Evolutionary conservation across 2,888 invertebrate species (phyloP), one percentile per base, ranked within the genome.

Genomic region (Caenorhabditis wallacei): DNA sequence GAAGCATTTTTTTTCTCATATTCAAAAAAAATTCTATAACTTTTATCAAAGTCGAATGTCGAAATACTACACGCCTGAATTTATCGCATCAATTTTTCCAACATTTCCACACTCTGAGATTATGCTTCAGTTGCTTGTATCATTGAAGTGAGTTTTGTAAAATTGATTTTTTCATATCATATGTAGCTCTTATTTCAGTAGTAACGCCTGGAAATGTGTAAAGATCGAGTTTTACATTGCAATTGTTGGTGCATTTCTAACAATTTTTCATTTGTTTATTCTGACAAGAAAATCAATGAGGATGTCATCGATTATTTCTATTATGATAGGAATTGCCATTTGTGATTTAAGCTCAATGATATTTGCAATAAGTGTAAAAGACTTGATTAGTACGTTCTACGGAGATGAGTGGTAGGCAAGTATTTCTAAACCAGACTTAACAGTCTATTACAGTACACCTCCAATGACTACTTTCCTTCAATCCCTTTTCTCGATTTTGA

Each of bases 271-370:
- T 35, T 13, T 69, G n/a, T 24, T 43, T 5, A 43, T 69, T 56
- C 24, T 69, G 2, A 69, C 69, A 0, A 43, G 57, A 10, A 57
- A 56, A 22, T 1, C 11, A 3, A 57, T 69, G 56, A 46, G 22
- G 57, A 46, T n/a, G 7, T 69, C 69, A 7, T 57, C 69, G n/a
- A 43, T 69, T 0, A 57, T 57, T 1, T 69, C 69, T 13, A 13
- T 57, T 2, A 69, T 69, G 69, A 57, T 57, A 30, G 69, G 57
- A 18, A 46, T 69, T 0, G 56, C 30, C 0, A 59, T 40, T 2
- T 59, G 37, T 59, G 59, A 59, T 18, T 3, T n/a, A 1, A 0
- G 18, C 18, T 59, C 59, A 0, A 59, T 59, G 59, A 13, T 59
- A 8, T 16, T 30, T 4, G 37, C 22, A 10, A 10, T 59, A 35